Evolutionary conservation across 2,797 vertebrate genomes (phyloP).

Genomic region (Heterohyrax brucei): DNA sequence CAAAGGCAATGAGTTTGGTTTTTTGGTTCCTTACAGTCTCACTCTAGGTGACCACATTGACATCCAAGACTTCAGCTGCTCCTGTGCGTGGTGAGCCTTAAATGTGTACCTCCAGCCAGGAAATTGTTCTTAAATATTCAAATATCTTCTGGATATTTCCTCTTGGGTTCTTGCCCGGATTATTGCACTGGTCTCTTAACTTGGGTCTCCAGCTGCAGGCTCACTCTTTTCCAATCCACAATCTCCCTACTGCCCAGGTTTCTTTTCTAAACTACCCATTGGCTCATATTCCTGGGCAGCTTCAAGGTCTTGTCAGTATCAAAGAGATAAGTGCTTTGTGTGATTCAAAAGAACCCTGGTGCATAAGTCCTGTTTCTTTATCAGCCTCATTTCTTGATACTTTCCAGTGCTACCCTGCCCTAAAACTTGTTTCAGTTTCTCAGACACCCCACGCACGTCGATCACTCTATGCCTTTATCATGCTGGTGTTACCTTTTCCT

Average conservation of each 20-base stretch:
- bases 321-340: background rate
- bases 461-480: background rate
- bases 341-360: background rate
- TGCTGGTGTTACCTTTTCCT: background rate
- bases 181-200: background rate
- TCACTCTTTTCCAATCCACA: background rate
- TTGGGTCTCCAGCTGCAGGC: background rate
- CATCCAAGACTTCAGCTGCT: background rate
- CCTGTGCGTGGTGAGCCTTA: background rate
- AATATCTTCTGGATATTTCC: background rate
- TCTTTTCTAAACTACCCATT: background rate
- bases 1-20: no score
- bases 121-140: constrained; percentile 33
- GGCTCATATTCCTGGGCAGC: background rate
- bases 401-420: background rate
- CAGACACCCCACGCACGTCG: background rate
- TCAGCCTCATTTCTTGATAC: background rate
- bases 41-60: background rate
- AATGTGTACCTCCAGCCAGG: background rate
- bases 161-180: background rate
- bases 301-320: background rate
- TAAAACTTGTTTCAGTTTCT: background rate
- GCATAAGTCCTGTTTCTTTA: background rate
- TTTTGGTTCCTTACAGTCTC: background rate
- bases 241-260: background rate